Evolutionary conservation across 2,113 vertebrate genomes (phyloP).

Genomic region (Coracopsis vasa): DNA sequence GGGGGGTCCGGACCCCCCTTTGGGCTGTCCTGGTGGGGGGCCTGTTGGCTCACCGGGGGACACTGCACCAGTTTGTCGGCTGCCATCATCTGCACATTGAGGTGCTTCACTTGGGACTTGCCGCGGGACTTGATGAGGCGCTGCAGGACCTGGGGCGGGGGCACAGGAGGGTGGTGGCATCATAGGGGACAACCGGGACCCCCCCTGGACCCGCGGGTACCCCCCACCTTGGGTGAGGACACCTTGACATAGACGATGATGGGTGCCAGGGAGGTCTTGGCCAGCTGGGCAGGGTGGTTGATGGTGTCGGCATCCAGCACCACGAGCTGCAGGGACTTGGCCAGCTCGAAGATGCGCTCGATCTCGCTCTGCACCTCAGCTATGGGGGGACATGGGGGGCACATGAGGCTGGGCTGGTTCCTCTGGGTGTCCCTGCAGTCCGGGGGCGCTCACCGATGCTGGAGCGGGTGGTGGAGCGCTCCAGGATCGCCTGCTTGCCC

Average conservation of each 20-base stretch:
- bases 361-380: constrained; percentile 97
- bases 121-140: constrained; percentile 92
- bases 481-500: constrained; percentile 91
- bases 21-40: rapidly evolving
- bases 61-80: constrained; percentile 94
- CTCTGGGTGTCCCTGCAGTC: not conserved
- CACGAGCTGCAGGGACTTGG: constrained; percentile 94
- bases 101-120: constrained; percentile 95
- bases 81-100: constrained; percentile 97
- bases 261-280: constrained; percentile 94
- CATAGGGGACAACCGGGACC: rapidly evolving
- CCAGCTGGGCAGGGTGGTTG: constrained; percentile 93
- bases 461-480: constrained; percentile 92
- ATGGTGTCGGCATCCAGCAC: constrained; percentile 95
- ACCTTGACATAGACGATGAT: constrained; percentile 96
- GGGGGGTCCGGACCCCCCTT: not conserved
- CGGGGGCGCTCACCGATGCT: constrained; percentile 83
- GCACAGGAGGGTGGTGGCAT: not conserved
- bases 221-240: constrained; percentile 91
- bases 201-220: rapidly evolving
- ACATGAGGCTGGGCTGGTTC: not conserved
- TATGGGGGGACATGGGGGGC: not conserved
- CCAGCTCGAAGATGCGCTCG: constrained; percentile 95
- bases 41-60: constrained; percentile 83
- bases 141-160: constrained; percentile 84